Evolutionary conservation across 2,888 invertebrate species (phyloP), one percentile per base, ranked within the genome.

Genomic region (Meghimatium bilineatum): DNA sequence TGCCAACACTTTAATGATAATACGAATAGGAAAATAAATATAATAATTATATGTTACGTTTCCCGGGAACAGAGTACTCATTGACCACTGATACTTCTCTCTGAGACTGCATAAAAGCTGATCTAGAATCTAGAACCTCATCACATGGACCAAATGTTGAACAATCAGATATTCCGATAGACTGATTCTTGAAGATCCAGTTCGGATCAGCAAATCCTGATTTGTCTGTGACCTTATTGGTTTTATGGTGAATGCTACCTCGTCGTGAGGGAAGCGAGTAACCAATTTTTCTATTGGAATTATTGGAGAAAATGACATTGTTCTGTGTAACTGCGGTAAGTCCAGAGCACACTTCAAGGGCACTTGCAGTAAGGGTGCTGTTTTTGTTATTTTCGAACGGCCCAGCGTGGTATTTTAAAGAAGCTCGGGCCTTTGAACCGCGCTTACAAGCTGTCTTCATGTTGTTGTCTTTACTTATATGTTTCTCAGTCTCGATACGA

Each of bases 331-430:
- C 14, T 8, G 60, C 26, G 29, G 63, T 60, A 63, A 77, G 8
- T 34, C 38, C n/a, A n/a, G 63, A 38, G 63, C 38, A 63, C n/a
- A 63, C 29, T 38, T 77, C 77, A 77, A 77, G 77, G 63, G 20
- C 77, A 77, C 77, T 63, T 77, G 77, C 63, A 36, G 77, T n/a
- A 63, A 38, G 14, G 5, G 32, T 38, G 20, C 63, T 17, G 34
- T n/a, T 72, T 6, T 44, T 72, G 8, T 36, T 69, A 36, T 29
- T 72, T n/a, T 77, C 63, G 29, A 38, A 38, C 34, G n/a, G 32
- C 26, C 17, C 38, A 34, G 29, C 36, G 36, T 20, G 32, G 38
- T 63, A 38, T 38, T 63, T 77, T 10, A 77, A 38, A 23, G 63
- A 63, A 5, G 17, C 36, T 17, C 34, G 77, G 36, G n/a, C 32